These are phyloP conservation scores for Hydropsyche betteni DNA, from an alignment of 2,888 invertebrate species.

Conservation along the genomic window DNA sequence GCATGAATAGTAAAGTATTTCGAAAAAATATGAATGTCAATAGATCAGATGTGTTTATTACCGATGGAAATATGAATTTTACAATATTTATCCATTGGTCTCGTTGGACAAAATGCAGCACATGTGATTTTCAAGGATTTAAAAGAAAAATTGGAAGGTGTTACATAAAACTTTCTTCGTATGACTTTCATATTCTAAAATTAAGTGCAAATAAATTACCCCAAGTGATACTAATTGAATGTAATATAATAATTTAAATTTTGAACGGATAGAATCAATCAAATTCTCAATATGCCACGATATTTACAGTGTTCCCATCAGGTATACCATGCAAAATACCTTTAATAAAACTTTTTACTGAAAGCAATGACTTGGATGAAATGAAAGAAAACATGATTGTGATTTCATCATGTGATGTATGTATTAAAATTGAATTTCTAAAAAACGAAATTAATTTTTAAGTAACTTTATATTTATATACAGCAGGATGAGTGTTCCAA, in stretches of 20 bases:
- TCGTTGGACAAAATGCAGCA: constrained; percentile 73
- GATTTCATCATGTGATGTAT: constrained; percentile 7
- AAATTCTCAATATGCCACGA: background rate
- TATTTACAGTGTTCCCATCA: constrained; percentile 54
- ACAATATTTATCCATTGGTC: constrained; percentile 68
- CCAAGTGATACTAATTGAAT: background rate
- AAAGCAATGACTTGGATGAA: constrained; percentile 51
- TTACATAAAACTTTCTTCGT: constrained; percentile 56
- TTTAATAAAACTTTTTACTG: constrained; percentile 52
- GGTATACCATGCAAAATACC: constrained; percentile 57
- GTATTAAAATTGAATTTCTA: background rate
- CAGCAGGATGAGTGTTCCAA: background rate
- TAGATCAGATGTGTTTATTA: background rate
- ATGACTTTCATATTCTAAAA: too few relatives aligned
- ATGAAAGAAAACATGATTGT: background rate
- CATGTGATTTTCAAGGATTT: constrained; percentile 68
- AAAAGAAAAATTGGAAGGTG: constrained; percentile 71
- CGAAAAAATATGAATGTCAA: constrained; percentile 3
- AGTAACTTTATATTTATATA: background rate
- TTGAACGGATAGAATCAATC: background rate
- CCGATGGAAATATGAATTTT: constrained; percentile 55
- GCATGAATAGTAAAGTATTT: constrained; percentile 39
- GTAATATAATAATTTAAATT: background rate
- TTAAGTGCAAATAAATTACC: constrained; percentile 18
- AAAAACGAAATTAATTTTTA: background rate